A percentile compares a stretch with the other conserved stretches of the same genome.
Evolutionary conservation across 92 coral and sea anemone species (phyloP).

Genomic region (Epizoanthus illoricatus): DNA sequence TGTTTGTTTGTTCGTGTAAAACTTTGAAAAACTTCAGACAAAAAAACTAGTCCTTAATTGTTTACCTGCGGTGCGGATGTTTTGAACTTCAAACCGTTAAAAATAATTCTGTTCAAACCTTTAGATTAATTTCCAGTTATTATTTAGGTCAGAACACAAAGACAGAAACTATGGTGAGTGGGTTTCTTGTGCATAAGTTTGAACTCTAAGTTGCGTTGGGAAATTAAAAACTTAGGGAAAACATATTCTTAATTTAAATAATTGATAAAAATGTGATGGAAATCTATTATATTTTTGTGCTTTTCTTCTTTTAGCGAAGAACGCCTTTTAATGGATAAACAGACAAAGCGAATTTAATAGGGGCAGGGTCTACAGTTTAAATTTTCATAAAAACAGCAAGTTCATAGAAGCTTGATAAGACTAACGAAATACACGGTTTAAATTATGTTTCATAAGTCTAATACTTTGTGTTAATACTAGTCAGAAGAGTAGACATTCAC

Average conservation of each 20-base stretch:
- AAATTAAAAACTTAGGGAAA: not conserved
- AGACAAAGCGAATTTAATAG: conserved; percentile 39
- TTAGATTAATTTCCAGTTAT: not conserved
- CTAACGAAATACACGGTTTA: conserved; percentile 16
- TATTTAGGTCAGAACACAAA: not conserved
- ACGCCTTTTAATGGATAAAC: conserved; percentile 16
- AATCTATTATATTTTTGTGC: conserved; percentile 37
- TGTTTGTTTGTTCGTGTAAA: conserved; percentile 40
- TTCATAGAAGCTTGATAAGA: not conserved
- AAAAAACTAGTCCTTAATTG: conserved; percentile 36
- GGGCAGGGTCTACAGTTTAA: conserved; percentile 22
- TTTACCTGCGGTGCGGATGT: conserved; percentile 45
- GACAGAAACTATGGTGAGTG: not conserved
- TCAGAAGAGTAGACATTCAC: too few relatives aligned
- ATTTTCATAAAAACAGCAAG: conserved; percentile 24
- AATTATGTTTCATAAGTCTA: not conserved
- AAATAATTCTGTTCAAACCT: not conserved
- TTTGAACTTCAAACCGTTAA: conserved; percentile 25
- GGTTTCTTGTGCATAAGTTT: not conserved
- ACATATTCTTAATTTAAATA: conserved; percentile 33
- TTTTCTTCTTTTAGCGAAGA: conserved; percentile 18
- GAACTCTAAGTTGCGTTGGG: too few relatives aligned
- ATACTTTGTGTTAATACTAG: too few relatives aligned
- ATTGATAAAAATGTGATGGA: conserved; percentile 40
- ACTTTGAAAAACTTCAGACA: conserved; percentile 43